Base-by-base conservation (phyloP, 2,888 invertebrate genomes). In the Dasypolia templi region DNA sequence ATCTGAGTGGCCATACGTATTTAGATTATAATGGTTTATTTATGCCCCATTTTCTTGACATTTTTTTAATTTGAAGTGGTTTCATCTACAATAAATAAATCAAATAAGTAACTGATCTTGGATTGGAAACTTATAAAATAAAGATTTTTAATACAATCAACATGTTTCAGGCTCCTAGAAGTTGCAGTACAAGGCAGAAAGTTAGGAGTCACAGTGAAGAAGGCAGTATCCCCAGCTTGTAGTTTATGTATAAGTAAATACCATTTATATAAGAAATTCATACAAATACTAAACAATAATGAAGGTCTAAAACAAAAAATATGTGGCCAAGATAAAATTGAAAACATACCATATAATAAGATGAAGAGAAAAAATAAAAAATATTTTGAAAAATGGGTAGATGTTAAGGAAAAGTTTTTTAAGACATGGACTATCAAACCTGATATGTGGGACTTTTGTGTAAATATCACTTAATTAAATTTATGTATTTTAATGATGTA, bases 151-250 rank as follows among this genome's bases (percentile, higher is more conserved):
- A 66, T 11, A 11, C 11, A 55, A 46, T 65, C 3, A n/a, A 56
- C 62, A n/a, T 80, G 39, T 79, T 96, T 78, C 89, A 98, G 98
- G 69, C 88, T 96, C 49, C 91, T 95, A 61, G 98, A 99, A 95
- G 97, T 98, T 44, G 97, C 97, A 32, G 97, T 98, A 0, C 97
- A 97, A 89, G 99, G 99, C 7, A 97, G 96, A 87, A 98, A 97
- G 81, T 97, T 98, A 91, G 99, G 99, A 7, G 95, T 97, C 2
- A 98, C 98, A 0, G 98, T 97, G 90, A 98, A 97, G 88, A 95
- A 94, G 76, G 88, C 92, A 42, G 90, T 92, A 66, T 90, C 88
- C 35, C 92, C 93, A 29, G 95, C 90, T 22, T 95, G 92, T 63
- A 94, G 95, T 53, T 91, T 97, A 73, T 91, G 94, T 67, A 95